Conservation (phyloP, 2,888 invertebrate species). For the Apoderus coryli region DNA sequence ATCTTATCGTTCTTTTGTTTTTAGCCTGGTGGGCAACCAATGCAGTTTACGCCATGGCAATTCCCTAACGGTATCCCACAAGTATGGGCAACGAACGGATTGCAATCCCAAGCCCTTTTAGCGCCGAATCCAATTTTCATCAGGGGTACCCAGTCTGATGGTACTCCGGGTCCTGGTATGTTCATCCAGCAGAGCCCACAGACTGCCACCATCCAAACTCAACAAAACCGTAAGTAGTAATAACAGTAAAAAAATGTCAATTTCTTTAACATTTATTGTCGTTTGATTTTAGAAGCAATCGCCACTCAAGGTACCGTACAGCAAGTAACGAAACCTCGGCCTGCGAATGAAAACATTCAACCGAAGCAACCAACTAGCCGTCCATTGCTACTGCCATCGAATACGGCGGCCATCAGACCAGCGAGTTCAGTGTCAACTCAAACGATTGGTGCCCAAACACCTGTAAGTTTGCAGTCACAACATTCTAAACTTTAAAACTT, state of each 20-base stretch:
- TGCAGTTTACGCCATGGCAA: slow-evolving; percentile 72
- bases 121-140: slow-evolving; percentile 74
- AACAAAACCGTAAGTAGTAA: slow-evolving; percentile 55
- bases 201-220: slow-evolving; percentile 46
- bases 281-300: slow-evolving; percentile 29
- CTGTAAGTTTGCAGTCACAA: too few relatives aligned
- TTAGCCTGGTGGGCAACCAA: slow-evolving; percentile 49
- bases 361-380: slow-evolving; percentile 34
- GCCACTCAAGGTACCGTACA: slow-evolving; percentile 35
- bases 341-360: slow-evolving; percentile 39
- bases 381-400: slow-evolving; percentile 34
- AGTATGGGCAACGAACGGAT: slow-evolving; percentile 58
- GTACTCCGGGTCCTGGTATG: slow-evolving; percentile 53
- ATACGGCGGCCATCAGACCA: slow-evolving; percentile 51
- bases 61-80: slow-evolving; percentile 48
- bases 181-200: slow-evolving; percentile 70
- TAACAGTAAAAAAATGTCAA: too few relatives aligned
- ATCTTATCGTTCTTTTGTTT: too few relatives aligned
- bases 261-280: too few relatives aligned
- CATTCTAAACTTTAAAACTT: too few relatives aligned
- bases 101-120: slow-evolving; percentile 54
- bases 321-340: slow-evolving; percentile 36
- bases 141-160: slow-evolving; percentile 63
- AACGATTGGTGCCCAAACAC: slow-evolving; percentile 45
- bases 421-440: slow-evolving; percentile 76